Conservation (phyloP, 1,140 invertebrate species). For the Leptonema lineaticorne region DNA sequence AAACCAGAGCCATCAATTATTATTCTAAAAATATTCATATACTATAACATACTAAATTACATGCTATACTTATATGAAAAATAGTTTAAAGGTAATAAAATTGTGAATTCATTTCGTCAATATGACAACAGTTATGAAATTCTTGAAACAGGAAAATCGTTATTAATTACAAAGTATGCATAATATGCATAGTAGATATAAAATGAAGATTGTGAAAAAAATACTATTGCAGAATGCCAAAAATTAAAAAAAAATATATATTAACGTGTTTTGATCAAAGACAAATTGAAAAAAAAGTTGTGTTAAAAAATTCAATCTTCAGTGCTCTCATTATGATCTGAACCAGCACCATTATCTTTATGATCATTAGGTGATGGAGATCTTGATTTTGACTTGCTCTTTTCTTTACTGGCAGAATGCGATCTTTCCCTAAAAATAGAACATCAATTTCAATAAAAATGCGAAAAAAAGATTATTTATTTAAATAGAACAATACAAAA, state of each 20-base stretch:
- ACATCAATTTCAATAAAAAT: background rate
- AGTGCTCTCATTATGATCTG: conserved; percentile 38
- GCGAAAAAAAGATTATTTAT: background rate
- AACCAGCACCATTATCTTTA: conserved; percentile 35
- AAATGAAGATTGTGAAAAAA: too few relatives aligned
- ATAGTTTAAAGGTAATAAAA: too few relatives aligned
- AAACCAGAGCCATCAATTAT: background rate
- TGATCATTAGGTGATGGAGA: conserved; percentile 44
- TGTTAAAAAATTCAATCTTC: conserved; percentile 34
- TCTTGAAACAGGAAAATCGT: too few relatives aligned
- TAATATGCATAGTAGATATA: too few relatives aligned
- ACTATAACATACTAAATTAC: background rate
- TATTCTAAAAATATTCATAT: background rate
- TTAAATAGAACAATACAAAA: background rate
- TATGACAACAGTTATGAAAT: too few relatives aligned
- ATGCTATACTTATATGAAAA: background rate
- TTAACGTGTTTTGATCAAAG: background rate
- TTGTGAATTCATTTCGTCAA: too few relatives aligned
- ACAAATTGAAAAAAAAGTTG: background rate
- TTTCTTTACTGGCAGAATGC: conserved; percentile 54
- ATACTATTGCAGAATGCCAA: too few relatives aligned
- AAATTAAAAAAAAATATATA: too few relatives aligned
- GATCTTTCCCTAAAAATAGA: conserved; percentile 50
- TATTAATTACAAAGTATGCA: too few relatives aligned
- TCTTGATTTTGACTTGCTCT: conserved; percentile 49